Base-by-base conservation (phyloP, 2,113 vertebrate species). In the Ceratotherium simum region DNA sequence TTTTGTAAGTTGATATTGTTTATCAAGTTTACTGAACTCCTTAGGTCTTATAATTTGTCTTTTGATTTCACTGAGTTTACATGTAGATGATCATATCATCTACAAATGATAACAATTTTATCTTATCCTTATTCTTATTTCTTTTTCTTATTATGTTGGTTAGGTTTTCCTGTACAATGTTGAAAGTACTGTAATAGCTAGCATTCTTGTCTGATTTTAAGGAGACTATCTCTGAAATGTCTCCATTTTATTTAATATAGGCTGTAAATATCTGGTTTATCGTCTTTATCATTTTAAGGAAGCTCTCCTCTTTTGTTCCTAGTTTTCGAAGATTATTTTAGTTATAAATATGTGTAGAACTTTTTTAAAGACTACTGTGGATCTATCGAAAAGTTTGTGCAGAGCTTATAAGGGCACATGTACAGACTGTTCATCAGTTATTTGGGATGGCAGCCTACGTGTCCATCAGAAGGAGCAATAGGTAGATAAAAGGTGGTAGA, bases 281-380 rank as follows among this genome's bases (percentile, higher is more conserved):
- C 27, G 20, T 65, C 17, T 64, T 65, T 64, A 72, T 80, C 20
- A 70, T 90, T 79, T 90, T 94, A 85, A 85, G 21, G 42, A 80
- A 85, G 17, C 3, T 33, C 64, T 12, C 5, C 60, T 58, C 48
- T 51, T 51, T 51, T 87, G 67, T 36, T 82, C 12, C 21, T 42
- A 31, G 10, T 64, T 93, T 79, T 96, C n/a, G n/a, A 81, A 86
- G 33, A 62, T n/a, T 89, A 60, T 67, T 93, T 69, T 69, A 46
- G 39, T 29, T 10, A 60, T 83, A 48, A 51, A 69, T 93, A 56
- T 42, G 16, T 76, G 20, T 58, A 81, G 48, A 70, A 83, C 36
- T 76, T 58, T 69, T 42, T 29, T 69, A 48, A 78, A 75, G 39
- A 14, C 9, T 39, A 27, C 64, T 54, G 10, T 48, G 83, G 36